Evolutionary conservation across 1,140 invertebrate genomes (phyloP).

Genomic region (Drosophila bocqueti): DNA sequence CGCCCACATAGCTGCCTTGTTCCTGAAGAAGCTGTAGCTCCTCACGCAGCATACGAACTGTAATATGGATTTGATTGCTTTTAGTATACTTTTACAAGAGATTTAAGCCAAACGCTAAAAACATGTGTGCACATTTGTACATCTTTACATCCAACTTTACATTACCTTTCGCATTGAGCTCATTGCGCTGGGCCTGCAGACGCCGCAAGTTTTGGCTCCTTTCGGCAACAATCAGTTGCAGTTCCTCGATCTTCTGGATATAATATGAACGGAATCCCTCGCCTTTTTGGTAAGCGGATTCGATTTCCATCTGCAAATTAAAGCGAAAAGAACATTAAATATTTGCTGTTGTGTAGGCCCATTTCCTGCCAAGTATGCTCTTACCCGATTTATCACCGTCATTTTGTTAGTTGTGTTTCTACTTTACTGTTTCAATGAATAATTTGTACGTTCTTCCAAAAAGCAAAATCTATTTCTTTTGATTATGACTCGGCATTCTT

Average conservation of each 20-base stretch:
- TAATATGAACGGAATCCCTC: constrained; percentile 98
- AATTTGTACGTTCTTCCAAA: neutral
- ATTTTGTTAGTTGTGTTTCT: constrained; percentile 40
- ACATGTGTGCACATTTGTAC: neutral
- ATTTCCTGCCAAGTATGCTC: neutral
- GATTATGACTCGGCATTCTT: constrained; percentile 50
- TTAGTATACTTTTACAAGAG: no score
- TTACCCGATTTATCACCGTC: constrained; percentile 79
- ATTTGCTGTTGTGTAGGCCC: neutral
- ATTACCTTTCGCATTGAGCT: constrained; percentile 99
- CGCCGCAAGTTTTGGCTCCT: constrained; percentile 99
- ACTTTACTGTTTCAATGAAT: neutral
- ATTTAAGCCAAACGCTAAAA: neutral
- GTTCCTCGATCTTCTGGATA: constrained; percentile 98
- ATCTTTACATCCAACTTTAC: no score
- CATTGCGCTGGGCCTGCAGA: constrained; percentile 99
- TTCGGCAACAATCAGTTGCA: constrained; percentile 97
- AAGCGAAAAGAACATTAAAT: neutral
- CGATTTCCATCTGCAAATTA: constrained; percentile 92
- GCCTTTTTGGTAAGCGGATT: constrained; percentile 87
- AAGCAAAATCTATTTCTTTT: constrained; percentile 8
- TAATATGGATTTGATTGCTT: constrained; percentile 31
- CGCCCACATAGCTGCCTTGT: constrained; percentile 99
- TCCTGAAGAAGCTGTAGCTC: constrained; percentile 99
- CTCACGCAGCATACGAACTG: constrained; percentile 98